These are phyloP conservation scores for Regulus satrapa DNA, from an alignment of 2,113 vertebrate species.

Conservation along the genomic window DNA sequence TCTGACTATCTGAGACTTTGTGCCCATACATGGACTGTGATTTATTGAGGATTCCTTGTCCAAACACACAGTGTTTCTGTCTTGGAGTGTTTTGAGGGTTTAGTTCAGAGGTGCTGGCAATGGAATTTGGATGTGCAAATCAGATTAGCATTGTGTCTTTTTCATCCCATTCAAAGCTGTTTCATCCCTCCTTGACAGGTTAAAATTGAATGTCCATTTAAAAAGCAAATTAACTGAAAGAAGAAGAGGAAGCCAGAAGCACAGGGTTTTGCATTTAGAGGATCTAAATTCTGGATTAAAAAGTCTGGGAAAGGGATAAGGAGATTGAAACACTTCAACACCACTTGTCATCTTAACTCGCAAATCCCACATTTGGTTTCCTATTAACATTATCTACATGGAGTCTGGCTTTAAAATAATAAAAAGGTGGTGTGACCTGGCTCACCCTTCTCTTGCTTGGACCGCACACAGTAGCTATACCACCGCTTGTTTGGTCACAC, in stretches of 20 bases:
- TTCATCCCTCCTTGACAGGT: not conserved
- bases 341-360: not conserved
- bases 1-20: not conserved
- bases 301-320: not conserved
- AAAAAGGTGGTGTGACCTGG: not conserved
- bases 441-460: not conserved
- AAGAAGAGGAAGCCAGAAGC: not conserved
- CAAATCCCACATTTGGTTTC: not conserved
- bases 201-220: not conserved
- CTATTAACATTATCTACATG: not conserved
- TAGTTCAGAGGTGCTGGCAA: not conserved
- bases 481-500: accelerated
- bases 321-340: not conserved
- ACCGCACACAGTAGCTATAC: accelerated
- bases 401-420: not conserved
- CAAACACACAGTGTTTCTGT: accelerated
- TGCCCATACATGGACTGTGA: not conserved
- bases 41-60: not conserved
- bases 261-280: not conserved
- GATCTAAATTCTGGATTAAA: not conserved
- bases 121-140: not conserved
- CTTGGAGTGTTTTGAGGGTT: not conserved
- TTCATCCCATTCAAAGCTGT: not conserved
- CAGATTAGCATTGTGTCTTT: not conserved
- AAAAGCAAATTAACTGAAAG: not conserved